Conservation (phyloP, 2,113 vertebrate species). For the Rostratula benghalensis region DNA sequence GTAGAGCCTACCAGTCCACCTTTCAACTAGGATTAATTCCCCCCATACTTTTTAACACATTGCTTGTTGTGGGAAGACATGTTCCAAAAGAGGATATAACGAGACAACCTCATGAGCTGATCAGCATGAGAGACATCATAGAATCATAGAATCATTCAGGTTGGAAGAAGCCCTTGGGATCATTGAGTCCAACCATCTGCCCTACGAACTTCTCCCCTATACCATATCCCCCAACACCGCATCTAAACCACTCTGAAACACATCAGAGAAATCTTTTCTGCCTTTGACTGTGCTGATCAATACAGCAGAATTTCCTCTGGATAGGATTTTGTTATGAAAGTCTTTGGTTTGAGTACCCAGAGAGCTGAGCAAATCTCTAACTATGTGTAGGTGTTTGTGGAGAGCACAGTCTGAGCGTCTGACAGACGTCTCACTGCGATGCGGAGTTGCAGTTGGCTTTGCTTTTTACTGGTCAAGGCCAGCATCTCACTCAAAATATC, state of each 20-base stretch:
- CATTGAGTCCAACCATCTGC: too few relatives aligned
- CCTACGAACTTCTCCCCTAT: too few relatives aligned
- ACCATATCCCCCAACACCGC: too few relatives aligned
- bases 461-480: background rate
- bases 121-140: background rate
- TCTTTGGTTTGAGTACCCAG: background rate
- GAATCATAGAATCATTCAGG: too few relatives aligned
- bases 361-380: background rate
- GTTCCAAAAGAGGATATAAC: background rate
- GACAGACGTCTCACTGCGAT: background rate
- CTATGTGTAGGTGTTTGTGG: conserved; percentile 19
- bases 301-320: background rate
- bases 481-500: background rate
- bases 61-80: background rate
- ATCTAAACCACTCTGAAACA: background rate
- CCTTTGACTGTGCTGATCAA: background rate
- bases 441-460: background rate
- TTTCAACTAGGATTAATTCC: background rate
- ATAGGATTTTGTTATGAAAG: background rate
- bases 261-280: background rate
- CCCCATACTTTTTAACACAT: background rate
- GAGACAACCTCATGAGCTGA: background rate
- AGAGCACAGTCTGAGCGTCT: background rate
- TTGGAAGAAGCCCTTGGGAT: too few relatives aligned
- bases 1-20: background rate